These are phyloP conservation scores for Suricata suricatta DNA, from an alignment of 2,113 vertebrate genomes.

Conservation along the genomic window DNA sequence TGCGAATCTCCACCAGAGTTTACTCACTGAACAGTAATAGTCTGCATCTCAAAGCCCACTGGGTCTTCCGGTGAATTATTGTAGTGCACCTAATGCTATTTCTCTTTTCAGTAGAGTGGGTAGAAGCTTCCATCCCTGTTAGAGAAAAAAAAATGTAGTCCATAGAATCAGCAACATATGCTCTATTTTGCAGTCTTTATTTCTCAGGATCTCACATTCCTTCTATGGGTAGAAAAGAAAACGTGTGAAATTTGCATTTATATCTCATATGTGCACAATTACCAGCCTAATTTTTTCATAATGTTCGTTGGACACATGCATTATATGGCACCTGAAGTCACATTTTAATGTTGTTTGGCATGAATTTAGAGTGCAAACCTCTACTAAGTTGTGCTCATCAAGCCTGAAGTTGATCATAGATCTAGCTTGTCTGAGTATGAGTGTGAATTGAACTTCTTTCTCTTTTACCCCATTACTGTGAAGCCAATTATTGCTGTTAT, in stretches of 20 bases:
- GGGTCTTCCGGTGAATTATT: not conserved
- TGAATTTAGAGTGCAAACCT: not conserved
- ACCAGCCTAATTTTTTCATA: not conserved
- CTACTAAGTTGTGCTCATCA: not conserved
- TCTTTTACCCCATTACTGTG: not conserved
- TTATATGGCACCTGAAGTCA: not conserved
- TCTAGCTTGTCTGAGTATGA: not conserved
- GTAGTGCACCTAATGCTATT: not conserved
- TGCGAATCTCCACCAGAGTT: not conserved
- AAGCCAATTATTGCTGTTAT: not conserved
- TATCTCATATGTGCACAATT: not conserved
- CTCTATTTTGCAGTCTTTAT: not conserved
- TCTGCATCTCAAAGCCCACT: not conserved
- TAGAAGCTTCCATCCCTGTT: not conserved
- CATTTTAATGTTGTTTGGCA: not conserved
- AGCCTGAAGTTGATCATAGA: not conserved
- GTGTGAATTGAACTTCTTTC: not conserved
- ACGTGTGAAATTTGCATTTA: not conserved
- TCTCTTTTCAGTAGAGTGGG: not conserved
- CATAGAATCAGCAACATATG: not conserved
- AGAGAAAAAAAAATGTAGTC: not conserved
- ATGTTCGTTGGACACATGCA: not conserved
- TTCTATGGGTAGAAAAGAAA: not conserved
- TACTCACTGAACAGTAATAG: not conserved
- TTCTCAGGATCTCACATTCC: not conserved